phyloP scores from a whole-genome alignment of 1,140 invertebrate genomes.

The Drosophila parvula region DNA sequence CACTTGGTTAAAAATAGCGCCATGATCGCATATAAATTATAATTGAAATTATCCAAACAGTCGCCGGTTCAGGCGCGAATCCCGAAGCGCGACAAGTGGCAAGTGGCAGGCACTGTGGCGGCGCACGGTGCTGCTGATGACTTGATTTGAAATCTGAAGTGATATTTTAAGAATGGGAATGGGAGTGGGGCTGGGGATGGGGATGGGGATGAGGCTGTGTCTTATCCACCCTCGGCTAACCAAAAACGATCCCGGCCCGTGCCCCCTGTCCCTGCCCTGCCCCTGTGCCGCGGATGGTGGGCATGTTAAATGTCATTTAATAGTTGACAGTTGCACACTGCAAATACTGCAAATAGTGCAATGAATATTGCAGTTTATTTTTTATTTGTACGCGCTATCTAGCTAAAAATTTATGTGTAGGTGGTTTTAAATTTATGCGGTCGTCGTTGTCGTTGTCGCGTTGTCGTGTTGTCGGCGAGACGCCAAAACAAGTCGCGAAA shows the following conservation, averaged over 20 bases:
- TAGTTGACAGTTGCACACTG: conserved; percentile 81
- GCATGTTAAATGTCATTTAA: conserved; percentile 83
- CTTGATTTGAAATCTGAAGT: conserved; percentile 81
- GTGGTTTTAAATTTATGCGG: conserved; percentile 76
- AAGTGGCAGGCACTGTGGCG: conserved; percentile 7
- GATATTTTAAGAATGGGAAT: conserved; percentile 75
- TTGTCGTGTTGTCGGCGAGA: conserved; percentile 53
- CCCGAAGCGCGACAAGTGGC: conserved; percentile 4
- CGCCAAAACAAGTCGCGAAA: conserved; percentile 73
- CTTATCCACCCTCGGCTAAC: conserved; percentile 13
- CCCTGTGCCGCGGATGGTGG: conserved; percentile 16
- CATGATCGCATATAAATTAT: conserved; percentile 79
- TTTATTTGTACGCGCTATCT: conserved; percentile 37
- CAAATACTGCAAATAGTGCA: conserved; percentile 47
- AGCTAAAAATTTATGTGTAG: conserved; percentile 67
- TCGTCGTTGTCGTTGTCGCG: conserved; percentile 64
- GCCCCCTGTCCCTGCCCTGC: too few relatives aligned
- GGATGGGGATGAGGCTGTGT: background rate
- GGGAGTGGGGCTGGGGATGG: conserved; percentile 2
- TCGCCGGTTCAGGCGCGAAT: background rate
- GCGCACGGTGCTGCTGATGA: conserved; percentile 55
- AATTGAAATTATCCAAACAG: conserved; percentile 72
- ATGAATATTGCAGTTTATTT: conserved; percentile 77
- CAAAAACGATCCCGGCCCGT: too few relatives aligned
- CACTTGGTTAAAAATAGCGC: conserved; percentile 64